These are phyloP conservation scores for Leucoptera coffeella DNA, from an alignment of 2,888 invertebrate genomes.

Conservation along the genomic window DNA sequence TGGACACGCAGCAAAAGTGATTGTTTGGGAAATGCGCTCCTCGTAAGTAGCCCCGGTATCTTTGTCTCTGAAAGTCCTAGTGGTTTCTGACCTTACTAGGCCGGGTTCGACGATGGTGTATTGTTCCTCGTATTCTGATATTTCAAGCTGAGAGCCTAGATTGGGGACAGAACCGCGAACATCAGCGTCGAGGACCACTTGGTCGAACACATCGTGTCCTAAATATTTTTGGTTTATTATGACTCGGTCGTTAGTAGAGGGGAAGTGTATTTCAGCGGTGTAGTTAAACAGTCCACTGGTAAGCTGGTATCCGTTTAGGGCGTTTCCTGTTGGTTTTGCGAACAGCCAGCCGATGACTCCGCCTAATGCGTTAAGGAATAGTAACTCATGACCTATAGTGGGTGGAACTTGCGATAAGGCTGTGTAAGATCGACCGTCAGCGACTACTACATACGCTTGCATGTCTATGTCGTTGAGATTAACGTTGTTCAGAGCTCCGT, in stretches of 20 bases:
- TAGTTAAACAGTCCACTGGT: conserved; percentile 88
- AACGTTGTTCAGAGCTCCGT: conserved; percentile 74
- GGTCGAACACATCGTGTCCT: conserved; percentile 88
- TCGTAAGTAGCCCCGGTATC: conserved; percentile 44
- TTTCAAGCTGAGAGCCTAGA: conserved; percentile 59
- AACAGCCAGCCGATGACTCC: conserved; percentile 91
- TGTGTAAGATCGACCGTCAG: conserved; percentile 83
- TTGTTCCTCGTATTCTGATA: conserved; percentile 80
- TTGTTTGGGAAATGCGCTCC: conserved; percentile 70
- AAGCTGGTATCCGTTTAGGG: conserved; percentile 84
- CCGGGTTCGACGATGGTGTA: conserved; percentile 68
- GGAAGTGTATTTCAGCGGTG: conserved; percentile 72
- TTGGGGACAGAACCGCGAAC: conserved; percentile 80
- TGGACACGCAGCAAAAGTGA: conserved; percentile 53
- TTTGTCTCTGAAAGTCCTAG: conserved; percentile 39
- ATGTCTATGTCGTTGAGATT: conserved; percentile 70
- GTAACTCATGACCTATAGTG: conserved; percentile 70
- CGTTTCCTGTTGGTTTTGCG: conserved; percentile 68
- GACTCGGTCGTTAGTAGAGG: conserved; percentile 67
- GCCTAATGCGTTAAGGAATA: conserved; percentile 78
- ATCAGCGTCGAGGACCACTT: conserved; percentile 71
- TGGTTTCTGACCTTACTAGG: conserved; percentile 45
- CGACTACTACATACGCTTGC: conserved; percentile 87
- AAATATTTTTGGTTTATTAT: conserved; percentile 71
- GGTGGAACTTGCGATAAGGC: conserved; percentile 78